These are phyloP conservation scores for Unio delphinus DNA, from an alignment of 2,888 invertebrate species.

Conservation along the genomic window DNA sequence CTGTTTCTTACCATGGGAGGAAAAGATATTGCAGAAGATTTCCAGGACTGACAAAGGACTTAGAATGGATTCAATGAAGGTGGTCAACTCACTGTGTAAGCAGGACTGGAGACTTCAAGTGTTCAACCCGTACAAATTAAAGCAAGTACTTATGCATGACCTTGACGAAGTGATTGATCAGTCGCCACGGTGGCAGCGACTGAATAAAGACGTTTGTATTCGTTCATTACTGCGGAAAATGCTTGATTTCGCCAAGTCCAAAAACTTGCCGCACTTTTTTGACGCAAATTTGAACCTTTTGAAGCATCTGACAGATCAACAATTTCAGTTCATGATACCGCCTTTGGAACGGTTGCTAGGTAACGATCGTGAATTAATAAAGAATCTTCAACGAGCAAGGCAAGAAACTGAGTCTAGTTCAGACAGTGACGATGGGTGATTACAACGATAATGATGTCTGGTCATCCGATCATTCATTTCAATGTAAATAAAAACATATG, in stretches of 20 bases:
- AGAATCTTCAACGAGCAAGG: slow-evolving; percentile 33
- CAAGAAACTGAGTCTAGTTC: slow-evolving; percentile 24
- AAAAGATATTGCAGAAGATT: slow-evolving; percentile 25
- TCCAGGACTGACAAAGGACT: slow-evolving; percentile 34
- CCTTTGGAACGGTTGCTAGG: slow-evolving; percentile 43
- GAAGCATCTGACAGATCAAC: slow-evolving; percentile 33
- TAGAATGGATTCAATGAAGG: slow-evolving; percentile 29
- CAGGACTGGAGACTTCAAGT: slow-evolving; percentile 36
- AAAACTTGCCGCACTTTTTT: slow-evolving; percentile 60
- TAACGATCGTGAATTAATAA: slow-evolving; percentile 48
- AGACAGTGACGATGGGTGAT: slow-evolving; percentile 38
- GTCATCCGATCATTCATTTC: too few relatives aligned
- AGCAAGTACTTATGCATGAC: slow-evolving; percentile 59
- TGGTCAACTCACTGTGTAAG: slow-evolving; percentile 30
- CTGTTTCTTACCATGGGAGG: slow-evolving; percentile 26
- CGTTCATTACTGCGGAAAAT: slow-evolving; percentile 50
- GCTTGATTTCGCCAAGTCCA: slow-evolving; percentile 36
- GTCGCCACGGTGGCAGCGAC: slow-evolving; percentile 61
- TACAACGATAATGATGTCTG: slow-evolving; percentile 9
- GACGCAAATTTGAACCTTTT: slow-evolving; percentile 53
- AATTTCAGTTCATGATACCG: slow-evolving; percentile 39
- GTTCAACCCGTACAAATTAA: slow-evolving; percentile 53
- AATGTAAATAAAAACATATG: too few relatives aligned
- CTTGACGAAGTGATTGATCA: slow-evolving; percentile 59
- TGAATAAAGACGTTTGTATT: slow-evolving; percentile 51